Base-by-base conservation (phyloP, 2,888 invertebrate genomes). In the Torymus texanus region DNA sequence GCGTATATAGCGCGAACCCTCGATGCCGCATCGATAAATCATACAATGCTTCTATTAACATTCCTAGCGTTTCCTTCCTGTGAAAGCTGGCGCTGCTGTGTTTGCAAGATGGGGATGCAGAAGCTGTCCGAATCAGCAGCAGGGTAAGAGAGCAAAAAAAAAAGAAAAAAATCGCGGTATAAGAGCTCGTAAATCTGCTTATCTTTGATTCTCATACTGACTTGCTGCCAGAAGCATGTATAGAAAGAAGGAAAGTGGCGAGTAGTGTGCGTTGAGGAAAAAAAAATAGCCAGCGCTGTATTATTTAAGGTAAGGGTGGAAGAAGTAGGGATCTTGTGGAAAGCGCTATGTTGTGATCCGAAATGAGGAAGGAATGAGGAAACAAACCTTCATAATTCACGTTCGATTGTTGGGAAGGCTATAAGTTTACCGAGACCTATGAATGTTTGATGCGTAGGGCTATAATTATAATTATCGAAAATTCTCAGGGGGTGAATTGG, bases 11-110 rank as follows among this genome's bases (percentile, higher is more conserved):
- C 80, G 72, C 83, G 82, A 84, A 88, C 90, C 61, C 90, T 80
- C 86, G 86, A 88, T 88, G 86, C 87, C 86, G 85, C 85, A 81
- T 86, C 89, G 85, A 88, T 90, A 89, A 88, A 89, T 89, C 88
- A 87, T 88, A 41, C 41, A 85, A 88, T 88, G 86, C 87, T 85
- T 87, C 87, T 87, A 88, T 89, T 89, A 89, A 90, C 88, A 89
- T 89, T 89, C 88, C 85, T 86, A 83, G 86, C 88, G 84, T 85
- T 88, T 87, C 85, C 87, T 87, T 86, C 85, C 83, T 83, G 14
- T 18, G n/a, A 67, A 59, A 71, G 41, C 14, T 61, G 56, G 18
- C 29, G 11, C 61, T 72, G 41, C 29, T 74, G 70, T 67, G 59
- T 59, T 61, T 66, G 61, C 63, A 18, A 51, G 61, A 71, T 80